Conservation (phyloP, 2,888 invertebrate species). For the Platycnemis pennipes region DNA sequence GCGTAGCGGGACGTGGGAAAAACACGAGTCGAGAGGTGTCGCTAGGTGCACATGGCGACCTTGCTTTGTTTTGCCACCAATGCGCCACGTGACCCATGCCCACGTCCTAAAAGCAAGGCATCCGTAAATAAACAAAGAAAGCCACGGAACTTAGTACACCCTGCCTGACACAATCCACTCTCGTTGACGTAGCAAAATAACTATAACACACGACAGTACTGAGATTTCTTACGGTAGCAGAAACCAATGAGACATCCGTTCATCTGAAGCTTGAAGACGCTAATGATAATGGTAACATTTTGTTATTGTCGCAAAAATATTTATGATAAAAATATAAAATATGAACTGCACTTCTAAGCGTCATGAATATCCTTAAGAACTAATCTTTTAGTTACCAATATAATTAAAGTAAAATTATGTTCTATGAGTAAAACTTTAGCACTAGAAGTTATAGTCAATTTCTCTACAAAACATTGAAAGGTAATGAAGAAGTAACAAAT, state of each 20-base stretch:
- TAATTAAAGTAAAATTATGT: too few relatives aligned
- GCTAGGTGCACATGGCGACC: constrained; percentile 41
- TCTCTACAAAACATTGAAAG: too few relatives aligned
- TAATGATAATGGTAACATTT: too few relatives aligned
- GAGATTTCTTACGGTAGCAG: neutral
- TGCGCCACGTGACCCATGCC: constrained; percentile 49
- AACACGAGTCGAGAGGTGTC: constrained; percentile 32
- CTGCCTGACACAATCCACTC: neutral
- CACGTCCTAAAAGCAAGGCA: neutral
- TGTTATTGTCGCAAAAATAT: too few relatives aligned
- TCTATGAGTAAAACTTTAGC: too few relatives aligned
- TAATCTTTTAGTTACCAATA: too few relatives aligned
- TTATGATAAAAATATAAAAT: too few relatives aligned
- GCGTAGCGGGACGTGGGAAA: constrained; percentile 63
- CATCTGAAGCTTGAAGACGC: neutral
- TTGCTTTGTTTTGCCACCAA: constrained; percentile 57
- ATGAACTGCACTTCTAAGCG: too few relatives aligned
- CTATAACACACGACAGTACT: neutral
- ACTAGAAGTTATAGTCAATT: too few relatives aligned
- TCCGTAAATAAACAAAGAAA: neutral
- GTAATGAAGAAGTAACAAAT: too few relatives aligned
- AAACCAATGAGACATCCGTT: neutral
- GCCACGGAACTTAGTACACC: neutral
- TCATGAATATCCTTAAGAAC: too few relatives aligned
- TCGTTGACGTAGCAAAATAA: neutral